Evolutionary conservation across 2,797 vertebrate genomes (phyloP).

Genomic region (Etheostoma perlongum): DNA sequence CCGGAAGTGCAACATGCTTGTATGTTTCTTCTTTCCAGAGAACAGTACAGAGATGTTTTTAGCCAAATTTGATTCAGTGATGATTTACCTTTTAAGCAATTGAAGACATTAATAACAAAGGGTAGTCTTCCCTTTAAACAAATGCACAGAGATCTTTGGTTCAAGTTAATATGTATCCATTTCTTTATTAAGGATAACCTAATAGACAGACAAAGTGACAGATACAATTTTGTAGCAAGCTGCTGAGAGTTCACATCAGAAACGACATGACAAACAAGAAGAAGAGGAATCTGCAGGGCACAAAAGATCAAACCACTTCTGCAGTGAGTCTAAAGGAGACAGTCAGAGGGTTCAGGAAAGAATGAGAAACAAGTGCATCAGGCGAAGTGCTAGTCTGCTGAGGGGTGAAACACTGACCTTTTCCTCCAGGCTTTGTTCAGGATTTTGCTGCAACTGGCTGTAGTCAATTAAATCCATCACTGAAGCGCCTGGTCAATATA

Average conservation of each 20-base stretch:
- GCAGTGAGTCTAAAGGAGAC: conserved; percentile 60
- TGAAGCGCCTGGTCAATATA: conserved; percentile 42
- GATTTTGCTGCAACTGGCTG: conserved; percentile 25
- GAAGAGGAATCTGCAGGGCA: conserved; percentile 50
- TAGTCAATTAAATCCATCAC: conserved; percentile 31
- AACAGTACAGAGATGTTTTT: not conserved
- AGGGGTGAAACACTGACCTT: conserved; percentile 30
- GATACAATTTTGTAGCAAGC: conserved; percentile 52
- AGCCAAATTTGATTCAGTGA: not conserved
- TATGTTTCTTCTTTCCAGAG: not conserved
- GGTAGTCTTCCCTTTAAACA: conserved; percentile 9
- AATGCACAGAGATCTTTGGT: conserved; percentile 37
- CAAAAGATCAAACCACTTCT: conserved; percentile 46
- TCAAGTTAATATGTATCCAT: conserved; percentile 43
- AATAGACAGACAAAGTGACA: conserved; percentile 48
- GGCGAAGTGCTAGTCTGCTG: conserved; percentile 41
- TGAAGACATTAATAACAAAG: not conserved
- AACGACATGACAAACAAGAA: conserved; percentile 32
- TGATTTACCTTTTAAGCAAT: not conserved
- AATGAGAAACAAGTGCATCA: conserved; percentile 45
- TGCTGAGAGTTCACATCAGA: conserved; percentile 43
- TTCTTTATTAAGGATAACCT: conserved; percentile 69
- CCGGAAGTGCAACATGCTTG: not conserved
- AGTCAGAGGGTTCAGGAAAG: conserved; percentile 50
- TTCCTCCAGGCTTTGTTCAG: conserved; percentile 21